phyloP scores from a whole-genome alignment of 2,797 vertebrate genomes.

The Chloroceryle amazona region DNA sequence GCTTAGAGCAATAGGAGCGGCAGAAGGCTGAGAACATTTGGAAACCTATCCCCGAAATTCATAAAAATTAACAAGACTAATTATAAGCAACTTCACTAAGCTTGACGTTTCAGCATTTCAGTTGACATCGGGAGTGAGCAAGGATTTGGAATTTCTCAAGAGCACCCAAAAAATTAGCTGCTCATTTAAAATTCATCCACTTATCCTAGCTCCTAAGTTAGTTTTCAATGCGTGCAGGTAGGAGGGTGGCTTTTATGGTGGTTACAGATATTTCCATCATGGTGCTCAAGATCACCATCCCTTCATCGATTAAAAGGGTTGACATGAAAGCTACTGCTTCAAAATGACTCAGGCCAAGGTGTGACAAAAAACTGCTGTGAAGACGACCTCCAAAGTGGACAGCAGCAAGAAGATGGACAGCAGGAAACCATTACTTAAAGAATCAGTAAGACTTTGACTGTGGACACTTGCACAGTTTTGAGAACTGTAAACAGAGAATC shows the following conservation, averaged over 20 bases:
- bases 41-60: background rate
- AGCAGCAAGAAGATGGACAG: background rate
- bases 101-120: background rate
- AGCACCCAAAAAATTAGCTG: background rate
- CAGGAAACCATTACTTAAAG: background rate
- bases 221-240: background rate
- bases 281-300: background rate
- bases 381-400: rapidly evolving
- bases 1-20: constrained; percentile 32
- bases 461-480: background rate
- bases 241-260: background rate
- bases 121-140: background rate
- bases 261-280: background rate
- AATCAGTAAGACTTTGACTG: rapidly evolving
- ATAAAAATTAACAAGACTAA: constrained; percentile 62
- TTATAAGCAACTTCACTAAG: constrained; percentile 18
- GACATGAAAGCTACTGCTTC: background rate
- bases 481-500: background rate
- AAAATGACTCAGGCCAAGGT: rapidly evolving
- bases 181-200: background rate
- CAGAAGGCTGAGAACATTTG: constrained; percentile 66
- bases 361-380: background rate
- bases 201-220: background rate
- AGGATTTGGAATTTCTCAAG: background rate
- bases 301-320: background rate